Base-by-base conservation (phyloP, 2,797 vertebrate species). In the Cichlasoma orientale region DNA sequence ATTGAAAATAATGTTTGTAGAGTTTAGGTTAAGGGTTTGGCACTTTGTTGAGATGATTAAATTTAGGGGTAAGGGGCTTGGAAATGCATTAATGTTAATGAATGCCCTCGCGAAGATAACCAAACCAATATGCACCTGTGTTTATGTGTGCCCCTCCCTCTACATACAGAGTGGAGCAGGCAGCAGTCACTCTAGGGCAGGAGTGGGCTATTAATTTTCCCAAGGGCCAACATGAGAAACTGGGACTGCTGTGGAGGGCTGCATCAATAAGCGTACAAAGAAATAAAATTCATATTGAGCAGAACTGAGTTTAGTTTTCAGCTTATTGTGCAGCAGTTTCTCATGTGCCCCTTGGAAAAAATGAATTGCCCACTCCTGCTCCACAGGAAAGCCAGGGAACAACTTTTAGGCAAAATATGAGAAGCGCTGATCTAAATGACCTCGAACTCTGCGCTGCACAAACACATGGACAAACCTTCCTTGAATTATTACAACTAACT, bases 61-160 rank as follows among this genome's bases (percentile, higher is more conserved):
- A 31, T 68, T 52, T 3, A 68, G 41, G 7, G 27, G 41, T 66
- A 0, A 68, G 63, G 47, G 3, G 10, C 41, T 50, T 68, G 41
- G 3, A 25, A 50, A n/a, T 47, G 0, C 0, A n/a, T 27, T 19
- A 0, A 50, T 47, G 41, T 4, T 38, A 29, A 19, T 19, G 16
- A 50, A 47, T 27, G 2, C 3, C 38, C 59, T 47, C 2, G 1
- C 10, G 29, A 68, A 50, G 18, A 68, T 50, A 50, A 50, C 18
- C 7, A 68, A 68, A 50, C 63, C 27, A 68, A 31, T 50, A 0
- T 50, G 16, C 41, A 68, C 18, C 18, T 68, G 41, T 68, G 61
- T 68, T 68, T 0, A 10, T 68, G 29, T 68, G 63, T 29, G 63
- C 0, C 2, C 25, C 18, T 50, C 10, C 63, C 63, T n/a, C 25